Conservation (phyloP, 2,797 vertebrate genomes). For the Acanthurus lineatus region DNA sequence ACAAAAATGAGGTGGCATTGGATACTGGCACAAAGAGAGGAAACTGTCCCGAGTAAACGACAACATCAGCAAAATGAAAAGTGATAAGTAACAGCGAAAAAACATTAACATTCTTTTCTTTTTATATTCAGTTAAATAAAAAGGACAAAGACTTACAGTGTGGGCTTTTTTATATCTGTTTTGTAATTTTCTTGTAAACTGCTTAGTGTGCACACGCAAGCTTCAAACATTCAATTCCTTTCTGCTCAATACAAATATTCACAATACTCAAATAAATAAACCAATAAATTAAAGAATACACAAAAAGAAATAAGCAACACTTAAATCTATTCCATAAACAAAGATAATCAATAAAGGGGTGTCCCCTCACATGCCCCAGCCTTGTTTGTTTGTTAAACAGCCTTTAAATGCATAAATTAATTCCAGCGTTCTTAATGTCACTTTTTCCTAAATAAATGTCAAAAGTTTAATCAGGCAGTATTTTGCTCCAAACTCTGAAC, state of each 20-base stretch:
- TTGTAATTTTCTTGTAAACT: constrained; percentile 68
- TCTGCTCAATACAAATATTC: constrained; percentile 47
- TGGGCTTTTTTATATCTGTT: constrained; percentile 27
- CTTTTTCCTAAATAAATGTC: constrained; percentile 50
- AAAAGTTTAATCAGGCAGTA: constrained; percentile 74
- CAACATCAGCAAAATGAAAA: constrained; percentile 75
- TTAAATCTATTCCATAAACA: constrained; percentile 54
- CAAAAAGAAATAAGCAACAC: constrained; percentile 52
- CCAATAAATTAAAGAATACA: constrained; percentile 39
- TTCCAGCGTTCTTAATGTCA: constrained; percentile 33
- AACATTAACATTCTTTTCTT: constrained; percentile 73
- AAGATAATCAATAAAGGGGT: constrained; percentile 51
- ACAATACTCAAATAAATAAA: constrained; percentile 59
- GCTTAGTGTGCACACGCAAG: constrained; percentile 55
- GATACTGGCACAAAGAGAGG: constrained; percentile 83
- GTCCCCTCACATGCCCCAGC: constrained; percentile 62
- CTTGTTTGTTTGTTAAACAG: constrained; percentile 46
- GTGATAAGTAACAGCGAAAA: constrained; percentile 69
- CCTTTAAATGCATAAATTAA: constrained; percentile 55
- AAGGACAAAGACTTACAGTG: constrained; percentile 51
- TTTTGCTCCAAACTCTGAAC: constrained; percentile 67
- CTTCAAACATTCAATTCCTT: constrained; percentile 68
- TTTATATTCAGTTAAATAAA: constrained; percentile 64
- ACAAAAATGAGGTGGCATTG: constrained; percentile 85
- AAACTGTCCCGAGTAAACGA: constrained; percentile 78